Conservation (phyloP, 2,888 invertebrate species). For the Nysson spinosus region DNA sequence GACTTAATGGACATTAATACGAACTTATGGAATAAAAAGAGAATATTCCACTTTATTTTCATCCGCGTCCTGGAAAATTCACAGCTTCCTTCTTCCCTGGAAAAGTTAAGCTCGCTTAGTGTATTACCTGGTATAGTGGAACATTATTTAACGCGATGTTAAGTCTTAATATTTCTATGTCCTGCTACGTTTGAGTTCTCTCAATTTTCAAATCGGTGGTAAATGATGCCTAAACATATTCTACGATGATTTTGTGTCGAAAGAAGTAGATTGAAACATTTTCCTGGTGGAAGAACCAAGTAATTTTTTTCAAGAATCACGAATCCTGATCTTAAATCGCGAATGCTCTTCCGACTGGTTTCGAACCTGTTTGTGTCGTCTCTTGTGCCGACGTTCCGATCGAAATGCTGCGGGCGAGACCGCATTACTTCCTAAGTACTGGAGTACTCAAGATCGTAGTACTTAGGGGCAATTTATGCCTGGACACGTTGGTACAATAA, state of each 20-base stretch:
- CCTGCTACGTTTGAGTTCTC: too few species aligned
- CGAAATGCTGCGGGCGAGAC: conserved; percentile 59
- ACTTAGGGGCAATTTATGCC: conserved; percentile 63
- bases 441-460: conserved; percentile 44
- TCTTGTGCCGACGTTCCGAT: conserved; percentile 9
- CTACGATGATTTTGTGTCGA: too few species aligned
- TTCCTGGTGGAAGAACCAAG: background rate
- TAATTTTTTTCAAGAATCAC: background rate
- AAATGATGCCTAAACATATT: too few species aligned
- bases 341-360: conserved; percentile 47
- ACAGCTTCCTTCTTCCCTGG: background rate
- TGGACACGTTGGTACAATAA: conserved; percentile 26
- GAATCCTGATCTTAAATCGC: background rate
- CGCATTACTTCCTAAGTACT: conserved; percentile 67
- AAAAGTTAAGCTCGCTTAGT: background rate
- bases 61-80: conserved; percentile 1
- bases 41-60: conserved; percentile 7
- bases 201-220: background rate
- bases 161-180: too few species aligned
- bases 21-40: conserved; percentile 7
- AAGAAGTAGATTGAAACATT: too few species aligned
- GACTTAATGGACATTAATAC: conserved; percentile 25
- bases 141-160: background rate
- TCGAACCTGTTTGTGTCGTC: conserved; percentile 58
- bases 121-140: background rate